These are phyloP conservation scores for Panthera tigris DNA, from an alignment of 2,113 vertebrate genomes.

Conservation along the genomic window DNA sequence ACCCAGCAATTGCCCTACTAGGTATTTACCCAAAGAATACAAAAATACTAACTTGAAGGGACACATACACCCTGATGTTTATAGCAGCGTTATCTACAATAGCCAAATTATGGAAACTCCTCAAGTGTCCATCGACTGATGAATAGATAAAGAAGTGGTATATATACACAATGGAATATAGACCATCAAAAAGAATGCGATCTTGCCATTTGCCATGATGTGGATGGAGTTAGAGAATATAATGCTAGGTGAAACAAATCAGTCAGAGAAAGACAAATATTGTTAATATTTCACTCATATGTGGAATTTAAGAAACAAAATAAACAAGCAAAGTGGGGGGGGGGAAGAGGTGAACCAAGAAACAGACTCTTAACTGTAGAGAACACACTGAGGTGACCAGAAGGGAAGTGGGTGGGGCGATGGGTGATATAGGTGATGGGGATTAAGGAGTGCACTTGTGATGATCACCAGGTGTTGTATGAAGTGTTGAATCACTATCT, in stretches of 20 bases:
- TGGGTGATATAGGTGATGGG: background rate
- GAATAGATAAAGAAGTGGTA: background rate
- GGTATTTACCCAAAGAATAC: background rate
- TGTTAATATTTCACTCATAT: background rate
- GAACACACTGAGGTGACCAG: background rate
- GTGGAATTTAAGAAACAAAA: background rate
- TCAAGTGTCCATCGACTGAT: background rate
- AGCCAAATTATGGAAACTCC: background rate
- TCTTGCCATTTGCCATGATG: background rate
- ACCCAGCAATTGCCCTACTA: background rate
- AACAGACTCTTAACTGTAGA: background rate
- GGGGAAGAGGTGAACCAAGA: background rate
- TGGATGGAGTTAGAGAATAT: background rate
- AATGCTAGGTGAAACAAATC: background rate
- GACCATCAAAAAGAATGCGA: background rate
- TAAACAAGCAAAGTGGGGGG: background rate
- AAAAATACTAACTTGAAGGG: background rate
- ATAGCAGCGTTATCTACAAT: background rate
- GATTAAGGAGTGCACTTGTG: background rate
- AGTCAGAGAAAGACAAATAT: background rate
- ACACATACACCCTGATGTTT: background rate
- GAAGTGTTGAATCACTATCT: background rate
- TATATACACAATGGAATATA: background rate
- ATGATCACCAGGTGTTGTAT: background rate
- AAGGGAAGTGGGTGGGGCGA: background rate